phyloP scores from a whole-genome alignment of 2,113 vertebrate genomes.

The Bos taurus region ARS-UCD2.0 NC_037347.1:61805001-61805500 shows the following conservation, averaged over 20 bases:
- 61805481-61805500: not conserved
- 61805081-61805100: not conserved
- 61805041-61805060: not conserved
- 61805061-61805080: not conserved
- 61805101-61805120: not conserved
- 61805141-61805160: not conserved
- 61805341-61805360: not conserved
- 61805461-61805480: not conserved
- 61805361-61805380: not conserved
- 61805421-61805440: not conserved
- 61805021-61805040: not conserved
- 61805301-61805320: not conserved
- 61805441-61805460: not conserved
- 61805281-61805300: not conserved
- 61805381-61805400: not conserved
- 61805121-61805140: not conserved
- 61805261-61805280: not conserved
- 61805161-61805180: not conserved
- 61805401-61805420: not conserved
- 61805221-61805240: not conserved
- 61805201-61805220: not conserved
- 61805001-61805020: not conserved
- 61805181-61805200: not conserved
- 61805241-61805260: not conserved
- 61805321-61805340: not conserved